Percentiles rank a stretch among this genome's conserved stretches.
Evolutionary conservation across 2,888 invertebrate genomes (phyloP).

Genomic region (Drosophila prolongata): DNA sequence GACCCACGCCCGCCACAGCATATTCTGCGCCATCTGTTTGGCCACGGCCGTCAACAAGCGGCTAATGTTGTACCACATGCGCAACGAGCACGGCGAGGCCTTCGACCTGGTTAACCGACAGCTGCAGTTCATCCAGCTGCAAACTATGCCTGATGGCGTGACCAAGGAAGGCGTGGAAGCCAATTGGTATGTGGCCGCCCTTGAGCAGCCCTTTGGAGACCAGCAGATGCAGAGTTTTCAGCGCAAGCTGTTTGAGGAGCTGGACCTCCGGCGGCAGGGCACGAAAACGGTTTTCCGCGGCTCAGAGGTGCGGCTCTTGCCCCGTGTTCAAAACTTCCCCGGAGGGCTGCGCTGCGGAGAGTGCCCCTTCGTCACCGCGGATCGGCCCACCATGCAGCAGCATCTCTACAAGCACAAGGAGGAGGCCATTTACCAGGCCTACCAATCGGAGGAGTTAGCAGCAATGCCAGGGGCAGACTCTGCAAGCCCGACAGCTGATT

Average conservation of each 20-base stretch:
- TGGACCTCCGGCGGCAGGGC: slow-evolving; percentile 65
- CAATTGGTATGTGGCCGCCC: slow-evolving; percentile 65
- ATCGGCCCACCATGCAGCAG: slow-evolving; percentile 88
- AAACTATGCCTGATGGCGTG: background rate
- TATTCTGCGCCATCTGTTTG: slow-evolving; percentile 87
- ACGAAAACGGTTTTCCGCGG: slow-evolving; percentile 85
- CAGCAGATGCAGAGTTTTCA: slow-evolving; percentile 60
- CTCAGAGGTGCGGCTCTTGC: slow-evolving; percentile 87
- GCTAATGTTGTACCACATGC: slow-evolving; percentile 85
- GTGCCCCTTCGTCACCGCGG: slow-evolving; percentile 89
- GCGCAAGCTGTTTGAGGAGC: slow-evolving; percentile 59
- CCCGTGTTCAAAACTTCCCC: slow-evolving; percentile 88
- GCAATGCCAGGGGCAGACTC: too few relatives aligned
- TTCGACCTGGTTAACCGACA: slow-evolving; percentile 43
- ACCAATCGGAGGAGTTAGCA: slow-evolving; percentile 47
- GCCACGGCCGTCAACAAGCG: slow-evolving; percentile 76
- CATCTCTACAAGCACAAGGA: slow-evolving; percentile 84
- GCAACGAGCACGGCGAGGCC: slow-evolving; percentile 85
- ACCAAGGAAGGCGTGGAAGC: slow-evolving; percentile 58
- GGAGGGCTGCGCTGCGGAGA: slow-evolving; percentile 87
- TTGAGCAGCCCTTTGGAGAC: slow-evolving; percentile 71
- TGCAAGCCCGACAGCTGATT: background rate
- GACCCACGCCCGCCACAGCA: slow-evolving; percentile 86
- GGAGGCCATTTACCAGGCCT: slow-evolving; percentile 88
- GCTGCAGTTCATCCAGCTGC: slow-evolving; percentile 32